Base-by-base conservation (phyloP, 2,888 invertebrate species). In the Clusia tigrina region DNA sequence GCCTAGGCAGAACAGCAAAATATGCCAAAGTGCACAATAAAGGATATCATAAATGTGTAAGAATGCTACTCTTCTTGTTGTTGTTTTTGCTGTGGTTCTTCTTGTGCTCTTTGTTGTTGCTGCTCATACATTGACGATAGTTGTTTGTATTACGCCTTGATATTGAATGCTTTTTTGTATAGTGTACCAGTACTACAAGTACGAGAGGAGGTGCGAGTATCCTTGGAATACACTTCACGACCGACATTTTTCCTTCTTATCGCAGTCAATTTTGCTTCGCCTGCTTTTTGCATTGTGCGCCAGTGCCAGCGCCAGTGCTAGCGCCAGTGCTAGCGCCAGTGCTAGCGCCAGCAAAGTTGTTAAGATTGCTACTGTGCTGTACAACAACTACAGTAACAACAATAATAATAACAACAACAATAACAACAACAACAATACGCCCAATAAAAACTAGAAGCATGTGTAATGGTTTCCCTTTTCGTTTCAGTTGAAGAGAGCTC, bases 21-120 rank as follows among this genome's bases (percentile, higher is more conserved):
- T 3, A n/a, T 15, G 42, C n/a, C 42, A 17, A 6, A 42, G 42
- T 17, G 42, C 3, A 48, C 48, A 48, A 48, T 18, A 18, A 48
- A 20, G 48, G 5, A 48, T 48, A 48, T 48, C 48, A 48, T 48
- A 48, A 20, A 48, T 18, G 15, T 48, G 48, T 48, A 15, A 48
- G 48, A 3, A 32, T n/a, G n/a, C n/a, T 32, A 32, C 6, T 32
- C 6, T 12, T 32, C 6, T 6, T 32, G 12, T 6, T 32, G 32
- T 32, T 32, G 32, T 32, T 32, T 32, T 32, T 32, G 32, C n/a
- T n/a, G n/a, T n/a, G n/a, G n/a, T 32, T 6, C 32, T 9, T 32
- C 6, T 32, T 32, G 32, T 12, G 32, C 32, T 32, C 32, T 9
- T 32, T 9, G 32, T 32, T 32, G 32, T 32, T 9, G 12, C 12